Evolutionary conservation across 2,113 vertebrate genomes (phyloP).

Genomic region (Prietella phreatophila): DNA sequence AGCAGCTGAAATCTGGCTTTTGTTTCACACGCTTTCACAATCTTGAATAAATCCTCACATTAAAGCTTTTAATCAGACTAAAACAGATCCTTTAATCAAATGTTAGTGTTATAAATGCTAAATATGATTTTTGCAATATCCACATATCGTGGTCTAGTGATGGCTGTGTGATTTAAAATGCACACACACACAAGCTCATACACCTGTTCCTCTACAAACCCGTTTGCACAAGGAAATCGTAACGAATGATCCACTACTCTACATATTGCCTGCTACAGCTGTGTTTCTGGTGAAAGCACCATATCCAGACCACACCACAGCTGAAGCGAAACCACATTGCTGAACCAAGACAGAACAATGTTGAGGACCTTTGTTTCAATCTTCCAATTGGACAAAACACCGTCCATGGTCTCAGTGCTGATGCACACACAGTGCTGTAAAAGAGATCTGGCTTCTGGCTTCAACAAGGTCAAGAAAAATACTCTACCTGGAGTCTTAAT

Average conservation of each 20-base stretch:
- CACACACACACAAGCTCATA: slow-evolving; percentile 1
- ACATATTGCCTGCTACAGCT: slow-evolving; percentile 4
- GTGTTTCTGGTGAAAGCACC: not conserved
- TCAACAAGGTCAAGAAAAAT: slow-evolving; percentile 55
- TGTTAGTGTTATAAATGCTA: not conserved
- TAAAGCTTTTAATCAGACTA: not conserved
- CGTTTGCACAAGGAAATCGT: not conserved
- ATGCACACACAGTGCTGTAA: slow-evolving; percentile 50
- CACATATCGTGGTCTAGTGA: not conserved
- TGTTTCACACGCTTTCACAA: not conserved
- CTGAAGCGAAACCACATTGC: not conserved
- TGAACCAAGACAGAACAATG: slow-evolving; percentile 3
- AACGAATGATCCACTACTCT: slow-evolving; percentile 20
- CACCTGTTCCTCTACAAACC: not conserved
- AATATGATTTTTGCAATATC: not conserved
- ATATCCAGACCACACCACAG: not conserved
- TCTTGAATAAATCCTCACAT: not conserved
- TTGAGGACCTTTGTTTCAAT: not conserved
- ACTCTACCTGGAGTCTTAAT: slow-evolving; percentile 13
- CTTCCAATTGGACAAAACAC: not conserved
- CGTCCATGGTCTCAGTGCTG: not conserved
- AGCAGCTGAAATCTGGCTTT: not conserved
- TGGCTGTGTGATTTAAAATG: not conserved
- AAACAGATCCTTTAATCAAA: not conserved
- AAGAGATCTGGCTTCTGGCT: slow-evolving; percentile 65